These are phyloP conservation scores for Ichneumoninae sp. DNA, from an alignment of 2,888 invertebrate species.

Conservation along the genomic window DNA sequence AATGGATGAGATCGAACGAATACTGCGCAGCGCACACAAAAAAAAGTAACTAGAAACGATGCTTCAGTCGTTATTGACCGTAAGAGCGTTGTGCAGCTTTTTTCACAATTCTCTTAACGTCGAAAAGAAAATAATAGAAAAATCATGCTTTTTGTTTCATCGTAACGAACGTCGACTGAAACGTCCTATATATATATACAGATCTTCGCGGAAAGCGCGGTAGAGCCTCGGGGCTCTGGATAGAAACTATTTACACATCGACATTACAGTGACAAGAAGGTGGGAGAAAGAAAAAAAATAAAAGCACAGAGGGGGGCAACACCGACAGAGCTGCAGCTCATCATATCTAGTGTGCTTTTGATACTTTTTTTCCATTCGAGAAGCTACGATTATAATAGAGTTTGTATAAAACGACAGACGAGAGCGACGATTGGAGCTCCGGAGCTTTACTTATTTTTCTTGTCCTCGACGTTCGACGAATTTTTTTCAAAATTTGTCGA, in stretches of 20 bases:
- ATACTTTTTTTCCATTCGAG: slow-evolving; percentile 29
- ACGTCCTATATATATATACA: slow-evolving; percentile 52
- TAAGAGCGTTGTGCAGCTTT: slow-evolving; percentile 21
- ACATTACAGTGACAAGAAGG: slow-evolving; percentile 6
- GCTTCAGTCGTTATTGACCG: slow-evolving; percentile 58
- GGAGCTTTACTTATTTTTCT: slow-evolving; percentile 69
- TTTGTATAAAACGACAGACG: slow-evolving; percentile 32
- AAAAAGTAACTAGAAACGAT: slow-evolving; percentile 26
- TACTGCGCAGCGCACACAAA: slow-evolving; percentile 62
- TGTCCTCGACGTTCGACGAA: slow-evolving; percentile 64
- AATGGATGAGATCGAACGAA: slow-evolving; percentile 68
- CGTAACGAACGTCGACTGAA: slow-evolving; percentile 4
- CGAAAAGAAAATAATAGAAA: slow-evolving; percentile 16
- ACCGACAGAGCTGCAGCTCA: slow-evolving; percentile 6
- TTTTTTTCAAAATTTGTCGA: slow-evolving; percentile 57
- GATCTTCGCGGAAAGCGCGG: slow-evolving; percentile 42
- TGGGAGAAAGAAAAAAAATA: slow-evolving; percentile 11
- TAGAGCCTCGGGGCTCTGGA: slow-evolving; percentile 8
- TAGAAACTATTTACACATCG: slow-evolving; percentile 66
- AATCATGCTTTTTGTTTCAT: slow-evolving; percentile 18
- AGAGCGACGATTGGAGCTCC: background rate
- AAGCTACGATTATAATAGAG: background rate
- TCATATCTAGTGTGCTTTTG: slow-evolving; percentile 30
- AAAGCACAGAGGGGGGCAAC: slow-evolving; percentile 37
- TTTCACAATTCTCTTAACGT: slow-evolving; percentile 25